Percentiles rank a stretch among this genome's conserved stretches.
Evolutionary conservation across 2,797 vertebrate species (phyloP).

Genomic region (Ceryle rudis): DNA sequence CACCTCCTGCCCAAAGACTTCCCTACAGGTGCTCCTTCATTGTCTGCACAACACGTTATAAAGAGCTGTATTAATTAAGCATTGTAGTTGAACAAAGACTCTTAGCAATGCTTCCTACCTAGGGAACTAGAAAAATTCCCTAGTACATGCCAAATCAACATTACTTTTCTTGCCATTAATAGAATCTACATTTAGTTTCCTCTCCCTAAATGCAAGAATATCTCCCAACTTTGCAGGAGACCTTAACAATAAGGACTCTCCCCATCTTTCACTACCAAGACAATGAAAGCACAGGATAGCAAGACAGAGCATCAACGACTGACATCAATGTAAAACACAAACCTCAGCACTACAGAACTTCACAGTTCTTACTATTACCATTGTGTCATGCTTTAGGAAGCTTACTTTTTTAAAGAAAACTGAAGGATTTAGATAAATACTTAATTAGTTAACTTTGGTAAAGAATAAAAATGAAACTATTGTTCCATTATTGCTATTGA

Average conservation of each 20-base stretch:
- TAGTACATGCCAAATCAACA: background rate
- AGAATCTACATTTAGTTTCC: background rate
- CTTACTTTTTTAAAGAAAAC: background rate
- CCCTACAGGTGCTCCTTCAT: background rate
- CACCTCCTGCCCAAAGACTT: background rate
- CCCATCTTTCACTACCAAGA: background rate
- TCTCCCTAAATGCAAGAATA: background rate
- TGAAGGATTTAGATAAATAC: background rate
- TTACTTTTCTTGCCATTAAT: background rate
- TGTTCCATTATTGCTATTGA: background rate
- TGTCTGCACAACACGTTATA: background rate
- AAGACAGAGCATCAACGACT: background rate
- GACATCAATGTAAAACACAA: background rate
- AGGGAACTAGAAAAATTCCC: background rate
- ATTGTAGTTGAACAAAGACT: background rate
- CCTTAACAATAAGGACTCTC: background rate
- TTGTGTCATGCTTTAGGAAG: background rate
- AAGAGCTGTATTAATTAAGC: background rate
- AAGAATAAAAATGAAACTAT: background rate
- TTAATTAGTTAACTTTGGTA: background rate
- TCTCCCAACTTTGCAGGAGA: background rate
- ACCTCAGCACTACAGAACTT: background rate
- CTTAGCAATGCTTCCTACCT: background rate
- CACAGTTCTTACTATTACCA: background rate
- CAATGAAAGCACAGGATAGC: background rate